These are phyloP conservation scores for Vanacampus margaritifer DNA, from an alignment of 2,113 vertebrate species.

Conservation along the genomic window DNA sequence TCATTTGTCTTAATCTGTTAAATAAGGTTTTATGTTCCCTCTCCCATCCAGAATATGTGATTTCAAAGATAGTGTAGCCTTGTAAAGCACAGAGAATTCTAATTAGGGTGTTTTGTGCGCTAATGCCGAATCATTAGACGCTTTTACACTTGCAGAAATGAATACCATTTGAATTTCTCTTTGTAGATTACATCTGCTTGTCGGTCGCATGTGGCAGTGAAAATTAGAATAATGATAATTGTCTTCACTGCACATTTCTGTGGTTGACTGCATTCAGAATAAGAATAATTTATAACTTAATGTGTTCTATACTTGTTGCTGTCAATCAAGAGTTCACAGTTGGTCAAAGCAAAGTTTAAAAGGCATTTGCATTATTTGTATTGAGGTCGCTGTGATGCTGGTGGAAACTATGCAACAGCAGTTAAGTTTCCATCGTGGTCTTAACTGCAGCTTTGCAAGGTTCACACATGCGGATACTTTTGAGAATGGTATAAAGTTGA, in stretches of 20 bases:
- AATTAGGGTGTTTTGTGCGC: constrained; percentile 26
- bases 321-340: neutral
- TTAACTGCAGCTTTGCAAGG: neutral
- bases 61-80: constrained; percentile 27
- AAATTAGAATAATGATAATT: neutral
- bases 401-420: constrained; percentile 6
- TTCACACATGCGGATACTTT: neutral
- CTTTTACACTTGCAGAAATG: constrained; percentile 21
- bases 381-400: neutral
- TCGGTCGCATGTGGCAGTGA: neutral
- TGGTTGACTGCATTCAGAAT: neutral
- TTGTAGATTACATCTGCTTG: neutral
- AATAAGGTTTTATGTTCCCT: constrained; percentile 1
- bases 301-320: neutral
- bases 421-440: neutral
- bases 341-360: neutral
- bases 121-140: constrained; percentile 16
- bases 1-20: constrained; percentile 8
- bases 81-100: constrained; percentile 24
- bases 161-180: constrained; percentile 19
- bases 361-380: neutral
- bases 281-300: neutral
- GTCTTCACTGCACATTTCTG: neutral
- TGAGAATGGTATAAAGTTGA: neutral
- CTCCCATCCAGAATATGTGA: constrained; percentile 26